A percentile compares a stretch with the other conserved stretches of the same genome.
phyloP scores from a whole-genome alignment of 2,113 vertebrate species.

The Microtus montanus region DNA sequence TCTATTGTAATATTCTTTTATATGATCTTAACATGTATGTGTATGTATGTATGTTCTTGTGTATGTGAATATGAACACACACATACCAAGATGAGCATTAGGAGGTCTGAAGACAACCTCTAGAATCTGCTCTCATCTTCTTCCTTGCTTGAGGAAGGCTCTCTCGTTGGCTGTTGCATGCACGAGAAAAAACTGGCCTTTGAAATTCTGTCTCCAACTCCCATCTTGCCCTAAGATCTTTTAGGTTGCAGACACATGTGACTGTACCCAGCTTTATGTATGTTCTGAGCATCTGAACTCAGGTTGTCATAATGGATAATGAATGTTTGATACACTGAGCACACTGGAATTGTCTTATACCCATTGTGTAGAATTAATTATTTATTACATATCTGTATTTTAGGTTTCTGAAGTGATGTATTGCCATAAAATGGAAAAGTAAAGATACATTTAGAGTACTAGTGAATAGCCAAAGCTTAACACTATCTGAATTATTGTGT shows the following conservation, averaged over 20 bases:
- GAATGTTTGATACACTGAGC: not conserved
- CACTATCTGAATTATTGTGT: not conserved
- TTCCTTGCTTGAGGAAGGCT: not conserved
- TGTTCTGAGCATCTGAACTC: not conserved
- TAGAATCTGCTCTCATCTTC: not conserved
- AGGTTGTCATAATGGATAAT: not conserved
- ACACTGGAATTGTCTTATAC: not conserved
- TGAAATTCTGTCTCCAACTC: not conserved
- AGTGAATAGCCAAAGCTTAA: not conserved
- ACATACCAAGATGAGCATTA: not conserved
- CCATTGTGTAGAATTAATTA: not conserved
- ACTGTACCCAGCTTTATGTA: not conserved
- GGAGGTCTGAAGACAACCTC: not conserved
- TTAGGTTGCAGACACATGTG: not conserved
- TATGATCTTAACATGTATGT: not conserved
- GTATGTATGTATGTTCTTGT: not conserved
- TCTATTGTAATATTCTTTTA: not conserved
- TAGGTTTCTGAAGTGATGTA: not conserved
- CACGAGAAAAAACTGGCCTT: not conserved
- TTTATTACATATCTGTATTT: constrained; percentile 33
- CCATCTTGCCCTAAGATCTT: not conserved
- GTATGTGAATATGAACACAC: not conserved
- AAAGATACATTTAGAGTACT: not conserved
- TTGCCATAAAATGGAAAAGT: not conserved
- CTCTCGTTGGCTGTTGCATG: not conserved